Percentiles rank a stretch among this genome's conserved stretches.
These are phyloP conservation scores for Xanthorhoe spadicearia DNA, from an alignment of 2,888 invertebrate genomes.

Conservation along the genomic window DNA sequence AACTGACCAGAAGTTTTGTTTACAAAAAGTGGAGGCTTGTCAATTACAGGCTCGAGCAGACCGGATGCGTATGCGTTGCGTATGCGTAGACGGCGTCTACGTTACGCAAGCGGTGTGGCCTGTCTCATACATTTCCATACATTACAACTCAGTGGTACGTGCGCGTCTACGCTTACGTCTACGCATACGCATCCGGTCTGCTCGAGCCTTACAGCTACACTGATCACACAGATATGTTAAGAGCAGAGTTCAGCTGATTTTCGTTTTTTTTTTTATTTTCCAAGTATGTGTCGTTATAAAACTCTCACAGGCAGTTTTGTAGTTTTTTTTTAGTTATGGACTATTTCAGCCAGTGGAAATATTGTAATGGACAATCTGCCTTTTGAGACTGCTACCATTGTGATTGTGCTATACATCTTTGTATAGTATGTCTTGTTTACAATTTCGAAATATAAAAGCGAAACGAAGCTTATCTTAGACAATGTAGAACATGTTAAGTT, in stretches of 20 bases:
- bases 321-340: not conserved
- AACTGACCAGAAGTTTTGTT: not conserved
- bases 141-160: too few species aligned
- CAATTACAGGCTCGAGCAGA: too few species aligned
- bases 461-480: not conserved
- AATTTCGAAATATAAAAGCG: slow-evolving; percentile 15
- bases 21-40: not conserved
- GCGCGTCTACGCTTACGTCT: too few species aligned
- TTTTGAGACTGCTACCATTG: slow-evolving; percentile 2
- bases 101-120: too few species aligned
- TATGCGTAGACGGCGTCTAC: too few species aligned
- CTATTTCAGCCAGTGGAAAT: too few species aligned
- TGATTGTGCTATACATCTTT: slow-evolving; percentile 10
- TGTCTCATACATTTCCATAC: too few species aligned
- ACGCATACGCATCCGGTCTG: too few species aligned
- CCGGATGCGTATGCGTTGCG: too few species aligned
- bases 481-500: not conserved
- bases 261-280: not conserved
- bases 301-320: not conserved
- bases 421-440: slow-evolving; percentile 17
- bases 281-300: not conserved
- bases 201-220: not conserved
- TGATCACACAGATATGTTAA: not conserved
- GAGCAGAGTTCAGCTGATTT: not conserved
- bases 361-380: not conserved